These are phyloP conservation scores for Trypoxylon attenuatum DNA, from an alignment of 2,888 invertebrate genomes.

Conservation along the genomic window DNA sequence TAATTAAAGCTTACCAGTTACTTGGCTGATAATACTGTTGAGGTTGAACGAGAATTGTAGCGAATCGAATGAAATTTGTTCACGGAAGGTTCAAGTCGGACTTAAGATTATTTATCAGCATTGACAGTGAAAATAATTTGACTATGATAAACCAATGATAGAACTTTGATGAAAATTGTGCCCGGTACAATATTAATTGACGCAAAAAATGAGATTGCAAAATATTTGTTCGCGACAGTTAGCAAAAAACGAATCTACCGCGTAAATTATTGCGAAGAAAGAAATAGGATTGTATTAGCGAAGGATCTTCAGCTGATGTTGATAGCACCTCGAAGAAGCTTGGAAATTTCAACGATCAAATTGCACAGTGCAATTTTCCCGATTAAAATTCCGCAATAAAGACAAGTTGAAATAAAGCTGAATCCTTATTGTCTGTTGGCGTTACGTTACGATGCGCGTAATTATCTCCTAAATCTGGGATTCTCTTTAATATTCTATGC, in stretches of 20 bases:
- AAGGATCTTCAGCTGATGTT: slow-evolving; percentile 20
- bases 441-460: slow-evolving; percentile 27
- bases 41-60: no score
- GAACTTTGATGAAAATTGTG: slow-evolving; percentile 46
- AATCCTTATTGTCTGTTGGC: slow-evolving; percentile 50
- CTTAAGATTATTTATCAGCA: no score
- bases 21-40: no score
- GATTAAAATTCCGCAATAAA: slow-evolving; percentile 6
- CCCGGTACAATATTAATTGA: slow-evolving; percentile 49
- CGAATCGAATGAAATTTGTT: no score
- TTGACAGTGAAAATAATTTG: no score
- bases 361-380: slow-evolving; percentile 1
- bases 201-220: slow-evolving; percentile 27
- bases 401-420: slow-evolving; percentile 15
- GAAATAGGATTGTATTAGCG: slow-evolving; percentile 1
- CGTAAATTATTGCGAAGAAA: background rate
- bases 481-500: slow-evolving; percentile 15
- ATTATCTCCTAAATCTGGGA: slow-evolving; percentile 11
- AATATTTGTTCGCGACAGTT: slow-evolving; percentile 8
- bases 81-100: no score
- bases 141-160: no score
- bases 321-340: slow-evolving; percentile 6
- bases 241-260: no score
- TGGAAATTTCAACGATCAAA: slow-evolving; percentile 3
- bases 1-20: no score